Percentiles rank a stretch among this genome's conserved stretches.
Conservation (phyloP, 2,888 invertebrate species). For the Cataglyphis cursor region DNA sequence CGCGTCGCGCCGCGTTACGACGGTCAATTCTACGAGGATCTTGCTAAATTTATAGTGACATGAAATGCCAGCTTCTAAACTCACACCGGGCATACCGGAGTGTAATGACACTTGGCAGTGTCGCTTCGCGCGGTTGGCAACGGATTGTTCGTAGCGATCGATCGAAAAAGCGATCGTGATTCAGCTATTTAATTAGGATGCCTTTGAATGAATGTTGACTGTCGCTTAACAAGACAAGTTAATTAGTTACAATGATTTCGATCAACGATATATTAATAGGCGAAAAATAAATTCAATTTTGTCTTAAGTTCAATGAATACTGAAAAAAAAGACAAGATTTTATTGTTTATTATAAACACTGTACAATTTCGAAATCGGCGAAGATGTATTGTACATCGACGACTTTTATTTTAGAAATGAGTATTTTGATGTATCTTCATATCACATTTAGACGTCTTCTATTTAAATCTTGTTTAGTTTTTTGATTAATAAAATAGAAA, state of each 20-base stretch:
- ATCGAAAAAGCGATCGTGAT: constrained; percentile 2
- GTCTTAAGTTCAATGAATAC: too few relatives aligned
- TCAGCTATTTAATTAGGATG: constrained; percentile 9
- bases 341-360: background rate
- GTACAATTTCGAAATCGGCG: background rate
- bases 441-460: background rate
- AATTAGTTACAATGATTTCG: background rate
- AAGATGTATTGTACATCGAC: background rate
- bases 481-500: background rate
- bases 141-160: background rate
- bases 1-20: background rate
- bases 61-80: constrained; percentile 43
- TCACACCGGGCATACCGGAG: constrained; percentile 57
- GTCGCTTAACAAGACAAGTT: background rate
- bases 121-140: constrained; percentile 29
- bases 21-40: constrained; percentile 4
- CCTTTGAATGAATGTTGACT: constrained; percentile 1
- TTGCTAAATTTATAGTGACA: constrained; percentile 42
- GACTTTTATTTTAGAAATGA: background rate
- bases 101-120: constrained; percentile 77
- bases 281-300: background rate
- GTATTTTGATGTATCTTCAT: background rate
- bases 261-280: background rate
- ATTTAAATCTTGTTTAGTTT: background rate
- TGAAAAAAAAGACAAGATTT: background rate